Percentiles rank a stretch among this genome's conserved stretches.
Evolutionary conservation across 2,797 vertebrate species (phyloP).

Genomic region (Gymnothorax javanicus): DNA sequence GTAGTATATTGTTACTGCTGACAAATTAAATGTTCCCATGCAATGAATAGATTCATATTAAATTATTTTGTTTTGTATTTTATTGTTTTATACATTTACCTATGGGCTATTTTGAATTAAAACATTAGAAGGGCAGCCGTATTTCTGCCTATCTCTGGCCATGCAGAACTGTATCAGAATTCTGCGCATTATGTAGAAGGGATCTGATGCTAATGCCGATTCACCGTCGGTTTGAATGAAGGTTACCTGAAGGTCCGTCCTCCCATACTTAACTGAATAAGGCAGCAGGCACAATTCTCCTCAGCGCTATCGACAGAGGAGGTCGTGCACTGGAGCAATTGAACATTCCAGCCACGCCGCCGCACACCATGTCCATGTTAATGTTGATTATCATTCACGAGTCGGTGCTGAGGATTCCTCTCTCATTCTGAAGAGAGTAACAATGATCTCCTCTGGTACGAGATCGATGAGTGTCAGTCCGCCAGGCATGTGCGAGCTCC

Average conservation of each 20-base stretch:
- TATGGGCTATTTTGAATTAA: neutral
- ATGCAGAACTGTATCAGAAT: neutral
- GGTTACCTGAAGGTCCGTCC: neutral
- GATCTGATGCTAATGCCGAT: neutral
- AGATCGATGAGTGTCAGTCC: constrained; percentile 53
- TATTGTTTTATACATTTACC: neutral
- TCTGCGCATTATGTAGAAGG: neutral
- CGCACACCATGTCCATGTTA: constrained; percentile 23
- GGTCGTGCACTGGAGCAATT: constrained; percentile 16
- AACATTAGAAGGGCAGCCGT: neutral
- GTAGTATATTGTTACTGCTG: no score
- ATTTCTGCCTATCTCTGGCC: neutral
- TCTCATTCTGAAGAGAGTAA: constrained; percentile 39
- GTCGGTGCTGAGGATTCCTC: constrained; percentile 16
- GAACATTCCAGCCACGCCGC: constrained; percentile 24
- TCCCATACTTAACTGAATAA: constrained; percentile 3
- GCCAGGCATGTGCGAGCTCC: constrained; percentile 43
- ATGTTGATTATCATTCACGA: constrained; percentile 49
- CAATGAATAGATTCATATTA: neutral
- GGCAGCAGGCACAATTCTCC: constrained; percentile 27
- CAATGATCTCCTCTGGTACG: constrained; percentile 30
- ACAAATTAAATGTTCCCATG: neutral
- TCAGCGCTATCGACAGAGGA: constrained; percentile 24
- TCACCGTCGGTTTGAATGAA: neutral
- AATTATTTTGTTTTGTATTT: neutral